phyloP scores from a whole-genome alignment of 2,113 vertebrate genomes.

The Pangasianodon hypophthalmus region DNA sequence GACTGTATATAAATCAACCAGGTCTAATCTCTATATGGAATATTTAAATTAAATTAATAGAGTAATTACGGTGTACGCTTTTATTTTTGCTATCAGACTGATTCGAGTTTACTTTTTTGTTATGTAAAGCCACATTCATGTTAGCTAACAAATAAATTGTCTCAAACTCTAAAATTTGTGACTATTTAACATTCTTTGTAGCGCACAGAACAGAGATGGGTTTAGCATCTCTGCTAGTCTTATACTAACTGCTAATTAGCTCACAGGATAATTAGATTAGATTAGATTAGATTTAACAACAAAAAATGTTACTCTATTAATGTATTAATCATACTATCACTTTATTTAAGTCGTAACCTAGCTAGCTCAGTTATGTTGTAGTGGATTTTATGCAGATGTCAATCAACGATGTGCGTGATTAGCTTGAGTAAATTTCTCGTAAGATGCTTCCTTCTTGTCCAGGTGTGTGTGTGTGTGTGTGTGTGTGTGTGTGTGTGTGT shows the following conservation, averaged over 20 bases:
- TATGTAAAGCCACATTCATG: background rate
- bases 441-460: too few species aligned
- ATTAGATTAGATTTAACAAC: too few species aligned
- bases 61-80: background rate
- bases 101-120: background rate
- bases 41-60: background rate
- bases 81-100: background rate
- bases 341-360: background rate
- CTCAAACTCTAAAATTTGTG: background rate
- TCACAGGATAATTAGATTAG: background rate
- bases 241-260: background rate
- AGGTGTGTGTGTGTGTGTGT: too few species aligned
- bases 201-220: background rate
- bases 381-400: background rate
- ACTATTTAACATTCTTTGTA: background rate
- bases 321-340: background rate
- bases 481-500: background rate
- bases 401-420: constrained; percentile 13
- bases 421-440: background rate
- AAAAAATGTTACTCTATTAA: too few species aligned
- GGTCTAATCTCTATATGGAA: too few species aligned
- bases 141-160: background rate
- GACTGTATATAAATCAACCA: background rate
- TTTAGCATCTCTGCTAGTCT: background rate
- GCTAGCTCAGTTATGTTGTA: background rate